These are phyloP conservation scores for Melitaea cinxia DNA, from an alignment of 1,140 invertebrate genomes.

Conservation along the genomic window DNA sequence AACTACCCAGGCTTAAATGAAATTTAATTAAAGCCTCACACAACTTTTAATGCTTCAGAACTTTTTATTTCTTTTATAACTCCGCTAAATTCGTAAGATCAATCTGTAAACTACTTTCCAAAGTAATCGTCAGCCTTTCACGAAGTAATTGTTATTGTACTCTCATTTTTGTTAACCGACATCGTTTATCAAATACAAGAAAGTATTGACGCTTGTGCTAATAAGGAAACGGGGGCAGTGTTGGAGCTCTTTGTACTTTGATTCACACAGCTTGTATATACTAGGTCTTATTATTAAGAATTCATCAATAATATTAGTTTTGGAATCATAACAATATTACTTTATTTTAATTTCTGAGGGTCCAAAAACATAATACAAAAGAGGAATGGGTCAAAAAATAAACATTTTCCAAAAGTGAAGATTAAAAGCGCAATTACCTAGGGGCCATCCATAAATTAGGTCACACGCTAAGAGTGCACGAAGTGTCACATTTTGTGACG, in stretches of 20 bases:
- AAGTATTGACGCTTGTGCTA: conserved; percentile 34
- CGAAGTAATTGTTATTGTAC: conserved; percentile 64
- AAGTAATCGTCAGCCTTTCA: conserved; percentile 70
- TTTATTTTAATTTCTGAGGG: no score
- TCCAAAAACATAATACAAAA: no score
- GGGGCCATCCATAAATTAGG: no score
- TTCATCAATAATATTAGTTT: neutral
- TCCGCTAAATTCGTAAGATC: conserved; percentile 59
- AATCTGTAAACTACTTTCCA: conserved; percentile 69
- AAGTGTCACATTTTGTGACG: no score
- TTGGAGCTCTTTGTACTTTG: neutral
- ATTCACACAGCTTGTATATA: neutral
- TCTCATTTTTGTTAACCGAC: conserved; percentile 65
- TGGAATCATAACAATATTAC: no score
- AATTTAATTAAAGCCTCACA: neutral
- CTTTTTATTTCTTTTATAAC: conserved; percentile 24
- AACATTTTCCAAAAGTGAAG: no score
- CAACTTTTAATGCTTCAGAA: neutral
- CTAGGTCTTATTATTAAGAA: neutral
- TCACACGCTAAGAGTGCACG: no score
- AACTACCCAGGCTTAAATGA: neutral
- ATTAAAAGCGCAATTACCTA: no score
- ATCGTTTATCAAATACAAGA: conserved; percentile 60
- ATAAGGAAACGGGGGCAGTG: conserved; percentile 10
- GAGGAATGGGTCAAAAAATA: no score